Evolutionary conservation across 2,797 vertebrate species (phyloP).

Genomic region (Rhynchonycteris naso): DNA sequence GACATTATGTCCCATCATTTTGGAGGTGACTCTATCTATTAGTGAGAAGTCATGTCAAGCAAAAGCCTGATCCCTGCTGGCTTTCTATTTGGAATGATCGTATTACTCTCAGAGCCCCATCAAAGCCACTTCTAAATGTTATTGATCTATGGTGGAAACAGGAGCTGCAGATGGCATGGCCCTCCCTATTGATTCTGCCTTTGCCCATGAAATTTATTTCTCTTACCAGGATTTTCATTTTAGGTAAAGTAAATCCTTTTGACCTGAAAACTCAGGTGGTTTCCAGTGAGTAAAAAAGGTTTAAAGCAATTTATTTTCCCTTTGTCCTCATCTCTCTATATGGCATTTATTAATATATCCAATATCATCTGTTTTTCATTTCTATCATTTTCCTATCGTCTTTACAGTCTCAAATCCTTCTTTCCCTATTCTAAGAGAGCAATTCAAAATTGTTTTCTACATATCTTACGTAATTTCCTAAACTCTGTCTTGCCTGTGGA

Average conservation of each 20-base stretch:
- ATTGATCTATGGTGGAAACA: background rate
- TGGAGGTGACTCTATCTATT: background rate
- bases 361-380: background rate
- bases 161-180: background rate
- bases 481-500: background rate
- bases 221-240: slow-evolving; percentile 31
- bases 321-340: background rate
- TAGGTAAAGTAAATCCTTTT: background rate
- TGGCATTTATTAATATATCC: background rate
- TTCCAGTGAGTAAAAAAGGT: slow-evolving; percentile 8
- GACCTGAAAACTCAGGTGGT: background rate
- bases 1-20: background rate
- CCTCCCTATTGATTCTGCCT: background rate
- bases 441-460: slow-evolving; percentile 9
- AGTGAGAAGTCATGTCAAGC: slow-evolving; percentile 46
- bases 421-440: slow-evolving; percentile 3
- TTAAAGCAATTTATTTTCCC: slow-evolving; percentile 34
- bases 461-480: background rate
- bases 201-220: slow-evolving; percentile 27
- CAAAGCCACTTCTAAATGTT: background rate
- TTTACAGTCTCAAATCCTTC: background rate
- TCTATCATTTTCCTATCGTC: slow-evolving; percentile 4
- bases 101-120: background rate
- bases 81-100: background rate
- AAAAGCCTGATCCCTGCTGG: slow-evolving; percentile 5